Base-by-base conservation (phyloP, 2,888 invertebrate genomes). In the Cynaeus angustus region DNA sequence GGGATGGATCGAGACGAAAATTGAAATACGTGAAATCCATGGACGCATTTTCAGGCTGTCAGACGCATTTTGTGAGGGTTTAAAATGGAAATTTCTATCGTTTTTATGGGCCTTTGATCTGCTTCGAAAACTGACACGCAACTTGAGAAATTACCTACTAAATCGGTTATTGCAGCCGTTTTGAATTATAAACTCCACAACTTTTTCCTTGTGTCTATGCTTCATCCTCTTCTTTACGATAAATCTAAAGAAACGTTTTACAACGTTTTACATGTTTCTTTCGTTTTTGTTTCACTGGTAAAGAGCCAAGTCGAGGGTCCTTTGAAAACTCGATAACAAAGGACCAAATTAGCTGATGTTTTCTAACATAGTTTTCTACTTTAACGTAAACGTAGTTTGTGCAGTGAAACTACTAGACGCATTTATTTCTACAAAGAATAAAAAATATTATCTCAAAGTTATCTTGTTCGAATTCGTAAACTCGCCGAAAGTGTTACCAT, bases 1-100 rank as follows among this genome's bases (percentile, higher is more conserved):
- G 33, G 52, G 9, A 13, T 7, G 52, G 52, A 52, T 52, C 52
- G 30, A 37, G 38, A 38, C 55, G 38, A 55, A 58, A 58, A 41
- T 43, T 58, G 56, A 58, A 58, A 26, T 43, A 55, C 55, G 55
- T n/a, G 38, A 55, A 55, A 55, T 55, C 55, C 55, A 41, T 55
- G 21, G 55, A 58, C 56, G 55, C 55, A 38, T 55, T 55, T 55
- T 12, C 38, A 21, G 21, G 9, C 38, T 16, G 16, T 55, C 48
- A 50, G 28, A n/a, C 28, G 21, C 9, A 2, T 46, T 46, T 16
- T 46, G 46, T 16, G 16, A 46, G 46, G 46, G 46, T 21, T 46
- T 46, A 14, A 46, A 46, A 46, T 46, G 46, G 28, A 50, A 50
- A 50, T 50, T 50, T 50, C 21, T 8, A 46, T 46, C 46, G 46